Evolutionary conservation across 2,797 vertebrate species (phyloP), one percentile per base, ranked within the genome.

Genomic region (Bothrops alternatus): DNA sequence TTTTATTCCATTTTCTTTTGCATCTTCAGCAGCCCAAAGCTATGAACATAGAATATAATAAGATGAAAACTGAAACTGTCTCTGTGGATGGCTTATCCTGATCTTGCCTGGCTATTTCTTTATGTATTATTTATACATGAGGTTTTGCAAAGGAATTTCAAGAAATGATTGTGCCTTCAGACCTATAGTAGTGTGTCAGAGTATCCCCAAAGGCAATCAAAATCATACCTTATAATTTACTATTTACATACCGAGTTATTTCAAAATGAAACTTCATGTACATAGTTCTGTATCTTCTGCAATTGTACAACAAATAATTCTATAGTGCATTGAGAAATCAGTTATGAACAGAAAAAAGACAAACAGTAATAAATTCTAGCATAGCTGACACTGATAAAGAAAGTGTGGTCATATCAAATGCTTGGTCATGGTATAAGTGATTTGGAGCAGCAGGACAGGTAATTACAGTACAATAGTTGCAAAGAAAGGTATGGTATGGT

Each of bases 321-420:
- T 50, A n/a, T 86, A 94, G 93, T 86, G 82, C 55, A 69, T 90
- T 92, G 69, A 89, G 92, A 88, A 92, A 94, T 95, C 95, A 94
- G 37, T 91, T 87, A 93, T 94, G 95, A 96, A 96, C 94, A 96
- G 94, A 91, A 96, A 94, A 94, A 95, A 95, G 92, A 88, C 91
- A 85, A 92, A 92, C 92, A 3, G 12, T 93, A 82, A 50, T 89
- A 95, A 23, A 96, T 95, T 89, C 85, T 87, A 88, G 57, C 86
- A 93, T 89, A 28, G 92, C 28, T 2, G 55, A 90, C 90, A 94
- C 93, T 91, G 93, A 93, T 0, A 4, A 63, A 57, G 69, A 92
- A 95, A 95, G 93, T 92, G 93, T 92, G 92, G 73, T 92, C 32
- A 87, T 6, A 91, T 55, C 26, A 4, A 6, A 87, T 92, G 88